Conservation (phyloP, 2,113 vertebrate species). For the Tretioscincus oriximinensis region DNA sequence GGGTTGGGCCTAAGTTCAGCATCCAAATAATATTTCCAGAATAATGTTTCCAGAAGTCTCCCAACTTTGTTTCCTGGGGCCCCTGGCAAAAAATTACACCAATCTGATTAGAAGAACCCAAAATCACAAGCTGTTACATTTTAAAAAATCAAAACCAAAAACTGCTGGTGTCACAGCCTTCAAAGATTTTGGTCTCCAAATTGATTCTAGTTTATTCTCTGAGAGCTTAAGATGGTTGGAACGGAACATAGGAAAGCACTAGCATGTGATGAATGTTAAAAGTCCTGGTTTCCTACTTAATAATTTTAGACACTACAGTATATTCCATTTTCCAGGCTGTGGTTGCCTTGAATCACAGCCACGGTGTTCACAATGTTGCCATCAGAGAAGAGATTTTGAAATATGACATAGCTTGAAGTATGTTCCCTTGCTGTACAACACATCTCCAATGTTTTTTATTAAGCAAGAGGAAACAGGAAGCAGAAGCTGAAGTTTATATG, state of each 20-base stretch:
- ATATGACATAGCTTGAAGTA: slow-evolving; percentile 63
- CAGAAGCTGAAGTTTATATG: slow-evolving; percentile 45
- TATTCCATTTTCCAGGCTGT: slow-evolving; percentile 58
- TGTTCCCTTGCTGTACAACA: slow-evolving; percentile 60
- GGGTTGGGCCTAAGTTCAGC: not conserved
- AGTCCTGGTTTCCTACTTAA: slow-evolving; percentile 52
- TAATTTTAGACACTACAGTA: slow-evolving; percentile 52
- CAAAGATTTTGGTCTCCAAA: not conserved
- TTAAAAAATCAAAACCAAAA: not conserved
- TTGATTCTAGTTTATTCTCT: not conserved
- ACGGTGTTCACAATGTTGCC: slow-evolving; percentile 34
- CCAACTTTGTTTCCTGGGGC: too few species aligned
- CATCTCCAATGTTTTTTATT: slow-evolving; percentile 55
- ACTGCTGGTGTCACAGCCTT: slow-evolving; percentile 4
- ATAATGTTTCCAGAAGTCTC: too few species aligned
- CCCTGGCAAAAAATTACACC: too few species aligned
- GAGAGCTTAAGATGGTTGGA: slow-evolving; percentile 34
- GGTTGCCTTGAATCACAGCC: slow-evolving; percentile 58
- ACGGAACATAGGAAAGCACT: slow-evolving; percentile 39
- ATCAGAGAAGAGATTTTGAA: slow-evolving; percentile 58
- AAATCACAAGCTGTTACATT: not conserved
- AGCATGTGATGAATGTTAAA: slow-evolving; percentile 39
- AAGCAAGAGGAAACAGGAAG: slow-evolving; percentile 52
- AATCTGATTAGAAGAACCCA: not conserved
- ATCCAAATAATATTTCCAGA: too few species aligned